Conservation (phyloP, 2,797 vertebrate genomes). For the Zalophus californianus region DNA sequence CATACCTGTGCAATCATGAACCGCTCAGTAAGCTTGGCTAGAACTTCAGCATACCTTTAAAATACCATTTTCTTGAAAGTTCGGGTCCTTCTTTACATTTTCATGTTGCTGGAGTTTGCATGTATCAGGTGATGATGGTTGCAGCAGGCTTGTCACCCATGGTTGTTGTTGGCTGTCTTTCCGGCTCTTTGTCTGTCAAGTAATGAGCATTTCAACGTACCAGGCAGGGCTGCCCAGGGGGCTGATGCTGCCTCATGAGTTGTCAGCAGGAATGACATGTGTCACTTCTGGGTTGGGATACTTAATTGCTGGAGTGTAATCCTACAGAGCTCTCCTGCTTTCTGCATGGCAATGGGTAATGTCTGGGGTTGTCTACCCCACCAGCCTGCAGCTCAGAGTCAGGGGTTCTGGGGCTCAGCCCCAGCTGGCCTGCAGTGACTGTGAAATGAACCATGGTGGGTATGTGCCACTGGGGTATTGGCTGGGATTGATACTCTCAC, state of each 20-base stretch:
- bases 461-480: neutral
- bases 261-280: neutral
- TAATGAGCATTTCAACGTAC: too few relatives aligned
- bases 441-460: neutral
- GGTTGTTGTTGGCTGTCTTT: too few relatives aligned
- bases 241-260: neutral
- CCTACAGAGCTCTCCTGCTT: neutral
- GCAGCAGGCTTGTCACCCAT: accelerated
- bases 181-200: too few relatives aligned
- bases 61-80: neutral
- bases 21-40: neutral
- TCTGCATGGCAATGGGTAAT: neutral
- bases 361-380: neutral
- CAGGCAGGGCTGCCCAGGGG: neutral
- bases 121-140: accelerated
- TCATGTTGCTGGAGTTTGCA: neutral
- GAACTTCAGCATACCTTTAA: neutral
- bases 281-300: neutral
- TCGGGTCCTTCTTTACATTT: neutral
- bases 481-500: neutral
- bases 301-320: neutral
- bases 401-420: neutral
- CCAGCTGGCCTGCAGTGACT: accelerated
- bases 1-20: neutral
- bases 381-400: neutral